Evolutionary conservation across 1,140 invertebrate species (phyloP).

Genomic region (Drosophila pseudoobscura): DNA sequence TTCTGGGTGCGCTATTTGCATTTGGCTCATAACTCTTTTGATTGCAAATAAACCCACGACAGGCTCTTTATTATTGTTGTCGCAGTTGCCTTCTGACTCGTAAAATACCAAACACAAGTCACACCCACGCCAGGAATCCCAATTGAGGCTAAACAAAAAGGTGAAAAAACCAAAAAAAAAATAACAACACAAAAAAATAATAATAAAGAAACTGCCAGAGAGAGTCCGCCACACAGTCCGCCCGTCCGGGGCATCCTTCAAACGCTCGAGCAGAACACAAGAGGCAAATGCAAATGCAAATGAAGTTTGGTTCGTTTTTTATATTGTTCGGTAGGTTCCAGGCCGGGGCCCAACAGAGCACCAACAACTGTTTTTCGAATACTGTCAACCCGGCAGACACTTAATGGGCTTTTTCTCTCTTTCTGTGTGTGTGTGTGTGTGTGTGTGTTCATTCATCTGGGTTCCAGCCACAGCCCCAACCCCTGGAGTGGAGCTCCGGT

Average conservation of each 20-base stretch:
- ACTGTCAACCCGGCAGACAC: constrained; percentile 76
- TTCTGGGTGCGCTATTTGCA: constrained; percentile 69
- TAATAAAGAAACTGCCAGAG: constrained; percentile 42
- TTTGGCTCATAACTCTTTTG: constrained; percentile 81
- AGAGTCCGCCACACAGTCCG: constrained; percentile 11
- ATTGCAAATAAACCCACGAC: constrained; percentile 73
- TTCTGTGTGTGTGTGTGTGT: not conserved
- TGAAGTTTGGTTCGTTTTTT: constrained; percentile 56
- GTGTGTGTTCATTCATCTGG: constrained; percentile 39
- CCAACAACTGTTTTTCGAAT: constrained; percentile 68
- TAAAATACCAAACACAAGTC: constrained; percentile 69
- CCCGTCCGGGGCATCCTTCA: constrained; percentile 63
- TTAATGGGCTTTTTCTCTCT: constrained; percentile 71
- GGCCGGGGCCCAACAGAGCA: constrained; percentile 29
- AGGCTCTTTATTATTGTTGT: constrained; percentile 59
- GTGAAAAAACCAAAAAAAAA: constrained; percentile 20
- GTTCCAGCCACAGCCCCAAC: too few relatives aligned
- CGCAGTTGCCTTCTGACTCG: constrained; percentile 61
- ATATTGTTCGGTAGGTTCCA: constrained; percentile 55
- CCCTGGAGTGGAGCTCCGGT: constrained; percentile 26
- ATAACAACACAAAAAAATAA: constrained; percentile 31
- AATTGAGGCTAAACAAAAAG: constrained; percentile 50
- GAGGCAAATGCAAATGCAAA: constrained; percentile 76
- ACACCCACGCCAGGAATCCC: constrained; percentile 69
- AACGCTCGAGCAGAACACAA: constrained; percentile 44